Conservation (phyloP, 2,113 vertebrate species). For the Theropithecus gelada region DNA sequence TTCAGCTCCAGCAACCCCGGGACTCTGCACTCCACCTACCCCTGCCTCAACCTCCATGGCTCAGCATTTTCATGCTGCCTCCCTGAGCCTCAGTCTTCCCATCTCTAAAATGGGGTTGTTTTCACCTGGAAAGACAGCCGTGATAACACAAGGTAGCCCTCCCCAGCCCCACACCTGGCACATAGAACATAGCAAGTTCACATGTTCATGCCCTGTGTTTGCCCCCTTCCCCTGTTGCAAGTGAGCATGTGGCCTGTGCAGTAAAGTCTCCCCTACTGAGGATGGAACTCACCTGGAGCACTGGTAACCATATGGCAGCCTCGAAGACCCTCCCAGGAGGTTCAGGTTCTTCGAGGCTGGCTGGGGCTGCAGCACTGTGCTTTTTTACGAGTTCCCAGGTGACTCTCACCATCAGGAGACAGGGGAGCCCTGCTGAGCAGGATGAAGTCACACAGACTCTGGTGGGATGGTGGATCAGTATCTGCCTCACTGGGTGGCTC, state of each 20-base stretch:
- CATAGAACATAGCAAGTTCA: background rate
- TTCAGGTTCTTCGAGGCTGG: background rate
- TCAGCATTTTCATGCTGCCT: background rate
- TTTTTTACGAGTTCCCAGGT: background rate
- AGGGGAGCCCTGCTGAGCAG: background rate
- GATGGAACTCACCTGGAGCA: background rate
- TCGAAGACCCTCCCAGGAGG: background rate
- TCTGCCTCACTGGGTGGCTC: background rate
- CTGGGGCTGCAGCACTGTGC: too few relatives aligned
- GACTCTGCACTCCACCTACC: too few relatives aligned
- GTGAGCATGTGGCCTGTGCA: too few relatives aligned
- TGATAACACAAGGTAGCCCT: background rate
- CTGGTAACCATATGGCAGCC: background rate
- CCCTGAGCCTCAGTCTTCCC: background rate
- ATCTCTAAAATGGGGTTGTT: background rate
- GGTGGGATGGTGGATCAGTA: background rate
- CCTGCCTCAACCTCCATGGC: background rate
- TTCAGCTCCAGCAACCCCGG: background rate
- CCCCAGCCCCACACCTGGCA: background rate
- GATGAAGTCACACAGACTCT: background rate
- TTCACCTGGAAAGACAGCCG: background rate
- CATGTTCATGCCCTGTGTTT: accelerated
- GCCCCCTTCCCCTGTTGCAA: too few relatives aligned
- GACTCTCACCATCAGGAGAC: background rate
- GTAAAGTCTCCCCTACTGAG: background rate